These are phyloP conservation scores for Pipistrellus pipistrellus DNA, from an alignment of 2,797 vertebrate genomes.

Conservation along the genomic window DNA sequence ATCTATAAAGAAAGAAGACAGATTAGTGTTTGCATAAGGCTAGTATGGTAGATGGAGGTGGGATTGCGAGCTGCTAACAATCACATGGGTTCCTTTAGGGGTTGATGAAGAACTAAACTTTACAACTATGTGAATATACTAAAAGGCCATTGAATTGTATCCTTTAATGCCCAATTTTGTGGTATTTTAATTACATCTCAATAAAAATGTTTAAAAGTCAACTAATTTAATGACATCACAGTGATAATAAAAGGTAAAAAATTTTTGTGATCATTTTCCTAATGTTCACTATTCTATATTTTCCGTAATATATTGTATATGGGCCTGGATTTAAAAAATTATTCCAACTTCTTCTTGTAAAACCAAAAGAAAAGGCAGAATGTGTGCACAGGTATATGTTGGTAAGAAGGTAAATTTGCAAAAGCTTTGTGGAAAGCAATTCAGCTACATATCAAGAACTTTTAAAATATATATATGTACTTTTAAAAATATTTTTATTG, in stretches of 20 bases:
- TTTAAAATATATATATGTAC: no score
- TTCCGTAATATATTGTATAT: background rate
- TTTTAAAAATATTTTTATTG: no score
- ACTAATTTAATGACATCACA: background rate
- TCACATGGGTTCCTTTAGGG: background rate
- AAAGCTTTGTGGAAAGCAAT: conserved; percentile 39
- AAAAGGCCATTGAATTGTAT: background rate
- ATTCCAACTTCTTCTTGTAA: conserved; percentile 34
- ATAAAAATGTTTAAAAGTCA: conserved; percentile 8
- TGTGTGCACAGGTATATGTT: background rate
- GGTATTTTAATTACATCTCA: background rate
- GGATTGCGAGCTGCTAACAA: background rate
- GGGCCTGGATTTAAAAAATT: background rate
- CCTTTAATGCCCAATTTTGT: background rate
- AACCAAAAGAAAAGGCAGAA: conserved; percentile 32
- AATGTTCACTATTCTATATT: background rate
- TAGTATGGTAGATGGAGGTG: background rate
- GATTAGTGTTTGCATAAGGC: background rate
- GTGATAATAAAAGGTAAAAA: background rate
- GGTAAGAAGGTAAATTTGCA: conserved; percentile 19
- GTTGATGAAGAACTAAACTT: conserved; percentile 41
- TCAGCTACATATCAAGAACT: background rate
- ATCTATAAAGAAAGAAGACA: background rate
- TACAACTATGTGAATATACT: conserved; percentile 2
- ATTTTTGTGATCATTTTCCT: background rate